Percentiles rank a stretch among this genome's conserved stretches.
These are phyloP conservation scores for Arion vulgaris DNA, from an alignment of 1,140 invertebrate species.

Conservation along the genomic window DNA sequence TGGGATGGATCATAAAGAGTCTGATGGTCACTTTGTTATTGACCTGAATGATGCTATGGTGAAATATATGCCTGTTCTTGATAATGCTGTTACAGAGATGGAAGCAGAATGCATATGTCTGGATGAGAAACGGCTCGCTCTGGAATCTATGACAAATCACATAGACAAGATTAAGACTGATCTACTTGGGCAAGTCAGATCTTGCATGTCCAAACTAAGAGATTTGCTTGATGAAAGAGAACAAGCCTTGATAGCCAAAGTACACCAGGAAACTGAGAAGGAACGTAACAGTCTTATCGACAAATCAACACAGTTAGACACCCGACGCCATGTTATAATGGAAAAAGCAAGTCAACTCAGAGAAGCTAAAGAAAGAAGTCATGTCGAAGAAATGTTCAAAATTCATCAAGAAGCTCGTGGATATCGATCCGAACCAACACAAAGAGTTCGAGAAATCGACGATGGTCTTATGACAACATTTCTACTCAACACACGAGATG, in stretches of 20 bases:
- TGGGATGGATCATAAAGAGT: conserved; percentile 62
- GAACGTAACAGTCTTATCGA: conserved; percentile 53
- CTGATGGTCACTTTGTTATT: conserved; percentile 55
- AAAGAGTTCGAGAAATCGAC: conserved; percentile 53
- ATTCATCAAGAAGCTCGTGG: conserved; percentile 49
- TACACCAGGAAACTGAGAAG: conserved; percentile 49
- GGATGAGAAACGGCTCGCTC: conserved; percentile 45
- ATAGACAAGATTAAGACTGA: conserved; percentile 45
- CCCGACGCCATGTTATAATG: conserved; percentile 35
- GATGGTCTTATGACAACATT: conserved; percentile 57
- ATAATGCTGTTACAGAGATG: conserved; percentile 53
- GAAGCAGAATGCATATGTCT: conserved; percentile 47
- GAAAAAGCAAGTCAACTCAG: conserved; percentile 44
- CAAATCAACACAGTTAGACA: conserved; percentile 48
- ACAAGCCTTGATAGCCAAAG: conserved; percentile 50
- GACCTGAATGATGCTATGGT: conserved; percentile 55
- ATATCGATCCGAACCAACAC: conserved; percentile 42
- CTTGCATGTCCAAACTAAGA: conserved; percentile 50
- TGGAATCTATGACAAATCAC: conserved; percentile 48
- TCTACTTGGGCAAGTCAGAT: conserved; percentile 47
- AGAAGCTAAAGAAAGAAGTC: conserved; percentile 48
- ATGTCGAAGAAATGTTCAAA: conserved; percentile 56
- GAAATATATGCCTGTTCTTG: conserved; percentile 55
- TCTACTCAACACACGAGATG: conserved; percentile 51
- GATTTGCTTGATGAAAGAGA: conserved; percentile 52